A percentile compares a stretch with the other conserved stretches of the same genome.
These are phyloP conservation scores for Eurystomus glaucurus DNA, from an alignment of 2,797 vertebrate genomes.

Conservation along the genomic window DNA sequence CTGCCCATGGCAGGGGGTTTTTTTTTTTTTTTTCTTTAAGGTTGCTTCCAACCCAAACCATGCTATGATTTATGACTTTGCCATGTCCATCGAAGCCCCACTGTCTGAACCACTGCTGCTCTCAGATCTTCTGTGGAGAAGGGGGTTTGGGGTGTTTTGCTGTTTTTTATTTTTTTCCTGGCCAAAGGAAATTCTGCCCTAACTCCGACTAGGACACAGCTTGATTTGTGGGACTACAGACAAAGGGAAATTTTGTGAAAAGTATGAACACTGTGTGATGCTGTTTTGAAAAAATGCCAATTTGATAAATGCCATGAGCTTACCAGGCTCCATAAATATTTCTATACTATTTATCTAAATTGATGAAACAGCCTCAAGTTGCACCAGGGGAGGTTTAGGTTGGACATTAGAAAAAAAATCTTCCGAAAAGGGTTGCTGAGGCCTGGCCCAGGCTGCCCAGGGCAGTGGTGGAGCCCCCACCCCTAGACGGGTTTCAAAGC, in stretches of 20 bases:
- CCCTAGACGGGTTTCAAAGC: neutral
- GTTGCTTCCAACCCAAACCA: no score
- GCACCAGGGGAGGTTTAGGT: neutral
- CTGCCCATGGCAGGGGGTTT: no score
- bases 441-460: neutral
- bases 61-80: neutral
- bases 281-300: neutral
- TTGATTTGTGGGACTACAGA: neutral
- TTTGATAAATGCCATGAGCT: neutral
- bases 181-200: neutral
- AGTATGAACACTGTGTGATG: accelerated
- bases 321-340: neutral
- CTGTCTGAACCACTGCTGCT: accelerated
- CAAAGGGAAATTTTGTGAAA: neutral
- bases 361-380: neutral
- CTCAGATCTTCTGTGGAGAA: neutral
- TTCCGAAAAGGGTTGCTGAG: neutral
- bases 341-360: neutral
- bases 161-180: accelerated
- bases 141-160: accelerated
- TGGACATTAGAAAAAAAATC: neutral
- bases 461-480: neutral
- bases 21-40: no score
- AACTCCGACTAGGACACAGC: accelerated
- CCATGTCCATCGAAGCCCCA: neutral